Evolutionary conservation across 37 sponge, comb jelly and placozoan genomes (phyloP), one percentile per base, ranked within the genome.

Genomic region (Dysidea cf. avara): DNA sequence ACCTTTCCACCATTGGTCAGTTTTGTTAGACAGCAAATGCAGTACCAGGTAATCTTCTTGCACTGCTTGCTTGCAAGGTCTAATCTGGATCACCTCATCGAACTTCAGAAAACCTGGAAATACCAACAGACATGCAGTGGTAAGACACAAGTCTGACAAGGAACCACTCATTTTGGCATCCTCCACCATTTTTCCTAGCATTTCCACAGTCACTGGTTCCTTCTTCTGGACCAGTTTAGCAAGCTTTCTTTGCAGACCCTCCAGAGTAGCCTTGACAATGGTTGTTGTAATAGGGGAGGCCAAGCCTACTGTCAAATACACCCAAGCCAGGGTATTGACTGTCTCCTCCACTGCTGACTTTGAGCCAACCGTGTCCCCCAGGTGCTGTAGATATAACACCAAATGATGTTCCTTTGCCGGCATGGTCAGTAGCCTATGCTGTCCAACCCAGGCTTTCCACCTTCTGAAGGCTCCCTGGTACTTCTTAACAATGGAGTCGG

Each of bases 401-500:
- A 61, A 28, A 9, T 61, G 26, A 30, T 20, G 63, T 20, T 22
- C 26, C 31, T 30, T 20, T 61, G 18, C 3, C 20, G 31, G 63
- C 20, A 22, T 20, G n/a, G 24, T n/a, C 28, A 72, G 34, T 35
- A 30, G 53, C n/a, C 22, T 17, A 46, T 63, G 61, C 17, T 48
- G 25, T 18, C 29, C 43, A 20, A 47, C 68, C 78, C 78, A 78
- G 46, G 18, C 39, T 68, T 66, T 67, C 68, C 68, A 78, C 22
- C 78, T 37, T 20, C 37, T 26, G 30, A 67, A 78, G 26, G 78
- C 78, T 16, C 68, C 68, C 37, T 18, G 20, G 48, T 78, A 78
- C 49, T 78, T 78, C 46, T 67, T 78, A n/a, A 68, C 59, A 14
- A 68, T 78, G 18, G 58, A 35, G 39, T 35, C 39, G 14, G 78